Conservation (phyloP, 2,113 vertebrate genomes). For the Ranitomeya variabilis region DNA sequence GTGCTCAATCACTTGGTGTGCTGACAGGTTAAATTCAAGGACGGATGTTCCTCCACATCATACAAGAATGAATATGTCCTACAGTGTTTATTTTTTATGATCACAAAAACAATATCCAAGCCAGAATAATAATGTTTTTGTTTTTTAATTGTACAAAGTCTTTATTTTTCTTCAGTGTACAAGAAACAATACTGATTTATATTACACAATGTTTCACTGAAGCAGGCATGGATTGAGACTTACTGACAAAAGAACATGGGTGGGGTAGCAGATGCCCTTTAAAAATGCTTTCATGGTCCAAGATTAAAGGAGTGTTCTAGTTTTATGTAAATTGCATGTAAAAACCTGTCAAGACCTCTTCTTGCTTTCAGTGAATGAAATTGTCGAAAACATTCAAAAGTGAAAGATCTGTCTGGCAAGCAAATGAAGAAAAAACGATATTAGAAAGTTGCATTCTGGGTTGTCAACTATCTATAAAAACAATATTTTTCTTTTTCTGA, state of each 20-base stretch:
- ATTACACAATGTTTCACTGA: not conserved
- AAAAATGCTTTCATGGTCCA: not conserved
- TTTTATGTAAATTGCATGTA: no score
- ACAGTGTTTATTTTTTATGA: not conserved
- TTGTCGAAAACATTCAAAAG: no score
- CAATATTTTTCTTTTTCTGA: no score
- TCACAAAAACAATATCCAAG: not conserved
- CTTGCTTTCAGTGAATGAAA: no score
- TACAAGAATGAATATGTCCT: not conserved
- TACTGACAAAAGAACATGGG: not conserved
- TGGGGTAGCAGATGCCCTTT: not conserved
- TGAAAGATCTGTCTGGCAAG: no score
- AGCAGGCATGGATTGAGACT: not conserved
- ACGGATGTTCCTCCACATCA: not conserved
- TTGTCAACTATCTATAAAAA: no score
- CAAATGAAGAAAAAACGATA: no score
- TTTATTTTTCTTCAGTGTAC: not conserved
- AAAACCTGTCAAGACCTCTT: no score
- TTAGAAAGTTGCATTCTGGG: no score
- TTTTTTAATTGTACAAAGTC: not conserved
- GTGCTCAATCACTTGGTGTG: not conserved
- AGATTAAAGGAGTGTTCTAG: not conserved
- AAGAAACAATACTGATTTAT: not conserved
- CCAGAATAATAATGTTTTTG: not conserved
- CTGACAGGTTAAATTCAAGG: not conserved